Base-by-base conservation (phyloP, 2,113 vertebrate genomes). In the Nannospalax galili region DNA sequence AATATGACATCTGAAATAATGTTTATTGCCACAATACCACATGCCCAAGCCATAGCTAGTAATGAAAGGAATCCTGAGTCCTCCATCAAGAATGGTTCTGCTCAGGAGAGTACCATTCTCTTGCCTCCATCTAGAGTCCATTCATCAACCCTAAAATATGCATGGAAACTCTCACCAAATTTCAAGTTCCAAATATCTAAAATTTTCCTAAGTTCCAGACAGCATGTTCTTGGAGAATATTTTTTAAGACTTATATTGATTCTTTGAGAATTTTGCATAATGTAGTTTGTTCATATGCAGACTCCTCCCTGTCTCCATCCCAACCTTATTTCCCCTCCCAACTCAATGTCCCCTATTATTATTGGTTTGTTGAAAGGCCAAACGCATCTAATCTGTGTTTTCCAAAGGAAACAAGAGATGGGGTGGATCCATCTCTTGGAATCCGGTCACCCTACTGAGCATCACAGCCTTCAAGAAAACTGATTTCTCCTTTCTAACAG, bases 1-100 rank as follows among this genome's bases (percentile, higher is more conserved):
- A 87, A 94, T 88, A 94, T 92, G 20, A 72, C 78, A 97, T 94
- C 96, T 98, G 67, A 72, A 88, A 90, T 96, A 60, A 64, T 95
- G 94, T 91, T 72, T 95, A 52, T 60, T 73, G 37, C 91, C 84
- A 85, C 90, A 58, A 10, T 87, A 79, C 78, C 81, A 95, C 60
- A 24, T 0, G 37, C 84, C 62, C 35, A 82, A 95, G 56, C 74
- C 62, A 94, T 12, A 88, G 45, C 45, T 62, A 85, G 91, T 95
- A 92, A 93, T 96, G 90, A 93, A 42, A 78, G n/a, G 9, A n/a
- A 92, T 35, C n/a, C 60, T 35, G 1, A 48, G 72, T 32, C 32
- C 80, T 62, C 40, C 11, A 62, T 95, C 90, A 93, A 96, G 81
- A n/a, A n/a, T n/a, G 42, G 35, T 3, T 64, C 90, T 94, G 92